phyloP scores from a whole-genome alignment of 2,888 invertebrate species.

The Drosophila mimica region DNA sequence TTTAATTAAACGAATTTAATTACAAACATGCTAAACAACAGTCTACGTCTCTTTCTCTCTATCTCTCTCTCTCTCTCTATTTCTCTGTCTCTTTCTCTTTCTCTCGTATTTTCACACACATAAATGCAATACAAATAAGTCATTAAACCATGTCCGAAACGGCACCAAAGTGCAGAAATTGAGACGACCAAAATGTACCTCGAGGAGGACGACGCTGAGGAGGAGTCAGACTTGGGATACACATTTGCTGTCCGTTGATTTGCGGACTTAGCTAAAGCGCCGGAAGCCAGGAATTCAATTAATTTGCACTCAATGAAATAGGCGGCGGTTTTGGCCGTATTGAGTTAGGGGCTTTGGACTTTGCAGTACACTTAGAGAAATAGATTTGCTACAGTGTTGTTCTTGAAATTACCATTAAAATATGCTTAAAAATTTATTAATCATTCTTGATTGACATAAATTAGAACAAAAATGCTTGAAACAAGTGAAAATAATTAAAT shows the following conservation, averaged over 20 bases:
- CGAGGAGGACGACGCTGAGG: not conserved
- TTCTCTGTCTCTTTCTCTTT: not conserved
- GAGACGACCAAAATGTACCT: not conserved
- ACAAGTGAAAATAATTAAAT: not conserved
- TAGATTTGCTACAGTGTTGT: too few species aligned
- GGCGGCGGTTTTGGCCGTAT: conserved; percentile 24
- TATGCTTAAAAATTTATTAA: not conserved
- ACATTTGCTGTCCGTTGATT: conserved; percentile 30
- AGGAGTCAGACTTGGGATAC: conserved; percentile 2
- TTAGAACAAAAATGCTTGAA: not conserved
- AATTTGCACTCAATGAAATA: conserved; percentile 57
- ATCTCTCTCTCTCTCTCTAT: conserved; percentile 1
- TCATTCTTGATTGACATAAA: not conserved
- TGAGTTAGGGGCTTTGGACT: not conserved
- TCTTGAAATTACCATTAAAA: not conserved
- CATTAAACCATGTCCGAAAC: conserved; percentile 27
- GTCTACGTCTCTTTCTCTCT: not conserved
- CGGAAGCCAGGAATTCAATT: conserved; percentile 66
- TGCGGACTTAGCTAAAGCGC: conserved; percentile 35
- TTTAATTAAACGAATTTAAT: conserved; percentile 28
- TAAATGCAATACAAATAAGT: conserved; percentile 31
- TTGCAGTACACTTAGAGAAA: not conserved
- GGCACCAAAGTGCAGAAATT: conserved; percentile 18
- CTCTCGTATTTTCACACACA: not conserved
- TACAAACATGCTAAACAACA: conserved; percentile 6